Conservation (phyloP, 2,797 vertebrate species). For the Pangasius macronema region DNA sequence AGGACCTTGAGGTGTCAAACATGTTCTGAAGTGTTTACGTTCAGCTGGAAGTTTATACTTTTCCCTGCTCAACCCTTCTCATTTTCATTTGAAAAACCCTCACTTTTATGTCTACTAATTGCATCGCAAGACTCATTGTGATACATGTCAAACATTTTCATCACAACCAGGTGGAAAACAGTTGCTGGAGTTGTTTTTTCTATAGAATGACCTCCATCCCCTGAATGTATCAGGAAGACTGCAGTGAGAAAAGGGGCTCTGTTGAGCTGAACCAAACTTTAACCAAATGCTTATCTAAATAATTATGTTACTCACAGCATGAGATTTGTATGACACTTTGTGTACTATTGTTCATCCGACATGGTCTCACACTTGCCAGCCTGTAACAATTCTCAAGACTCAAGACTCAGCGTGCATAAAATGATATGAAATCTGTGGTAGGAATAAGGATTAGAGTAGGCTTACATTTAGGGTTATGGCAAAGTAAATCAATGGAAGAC, state of each 20-base stretch:
- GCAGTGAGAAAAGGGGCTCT: constrained; percentile 2
- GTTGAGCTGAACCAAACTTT: background rate
- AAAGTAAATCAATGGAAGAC: background rate
- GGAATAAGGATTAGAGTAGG: constrained; percentile 10
- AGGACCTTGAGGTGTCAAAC: constrained; percentile 37
- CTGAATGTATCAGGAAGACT: background rate
- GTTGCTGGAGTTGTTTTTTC: background rate
- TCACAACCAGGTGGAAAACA: background rate
- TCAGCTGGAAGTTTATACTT: constrained; percentile 43
- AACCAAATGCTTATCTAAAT: background rate
- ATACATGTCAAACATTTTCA: constrained; percentile 27
- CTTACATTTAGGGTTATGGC: constrained; percentile 5
- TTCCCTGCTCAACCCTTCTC: background rate
- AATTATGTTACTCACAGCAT: constrained; percentile 1
- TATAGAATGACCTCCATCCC: background rate
- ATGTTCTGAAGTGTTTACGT: constrained; percentile 31
- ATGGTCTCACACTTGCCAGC: background rate
- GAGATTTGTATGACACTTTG: background rate
- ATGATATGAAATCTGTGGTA: background rate
- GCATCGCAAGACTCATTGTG: constrained; percentile 16
- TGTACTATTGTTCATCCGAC: constrained; percentile 3
- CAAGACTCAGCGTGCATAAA: background rate
- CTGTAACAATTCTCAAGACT: background rate
- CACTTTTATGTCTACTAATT: constrained; percentile 8
- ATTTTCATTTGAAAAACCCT: constrained; percentile 32